Evolutionary conservation across 2,113 vertebrate genomes (phyloP).

Genomic region (Percopsis transmontana): DNA sequence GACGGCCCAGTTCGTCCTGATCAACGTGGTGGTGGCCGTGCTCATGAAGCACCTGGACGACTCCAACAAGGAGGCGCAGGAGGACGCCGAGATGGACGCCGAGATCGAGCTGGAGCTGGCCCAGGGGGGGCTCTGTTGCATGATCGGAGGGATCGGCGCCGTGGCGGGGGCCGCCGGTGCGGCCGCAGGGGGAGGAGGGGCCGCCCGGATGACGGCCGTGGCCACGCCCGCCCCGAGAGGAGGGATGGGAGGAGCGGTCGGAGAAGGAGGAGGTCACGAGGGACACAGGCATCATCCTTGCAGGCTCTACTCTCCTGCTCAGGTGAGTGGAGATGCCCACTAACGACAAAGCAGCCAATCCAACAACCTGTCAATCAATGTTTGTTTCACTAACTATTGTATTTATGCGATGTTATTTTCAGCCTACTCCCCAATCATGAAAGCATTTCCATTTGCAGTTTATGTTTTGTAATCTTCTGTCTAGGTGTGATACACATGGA

Average conservation of each 20-base stretch:
- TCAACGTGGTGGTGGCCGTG: constrained; percentile 98
- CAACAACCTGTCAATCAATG: neutral
- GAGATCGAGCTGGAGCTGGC: constrained; percentile 95
- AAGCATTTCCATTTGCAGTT: too few species aligned
- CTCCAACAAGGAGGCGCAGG: constrained; percentile 97
- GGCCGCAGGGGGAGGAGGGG: neutral
- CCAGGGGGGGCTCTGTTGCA: constrained; percentile 82
- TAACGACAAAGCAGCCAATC: too few species aligned
- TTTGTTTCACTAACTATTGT: neutral
- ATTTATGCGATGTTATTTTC: too few species aligned
- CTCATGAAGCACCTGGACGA: constrained; percentile 98
- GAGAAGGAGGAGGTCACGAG: constrained; percentile 31
- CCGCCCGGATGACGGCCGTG: constrained; percentile 46
- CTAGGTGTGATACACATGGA: too few species aligned
- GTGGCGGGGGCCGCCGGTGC: constrained; percentile 47
- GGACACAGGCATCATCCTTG: constrained; percentile 67
- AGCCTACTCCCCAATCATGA: too few species aligned
- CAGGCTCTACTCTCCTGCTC: constrained; percentile 89
- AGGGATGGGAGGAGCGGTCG: constrained; percentile 1
- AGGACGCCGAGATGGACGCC: constrained; percentile 96
- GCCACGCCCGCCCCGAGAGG: neutral
- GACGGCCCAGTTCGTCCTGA: constrained; percentile 98
- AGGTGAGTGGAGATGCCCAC: constrained; percentile 77
- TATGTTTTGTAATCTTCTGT: too few species aligned
- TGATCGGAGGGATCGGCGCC: constrained; percentile 74